Conservation (phyloP, 2,113 vertebrate species). For the Sclerurus mexicanus region DNA sequence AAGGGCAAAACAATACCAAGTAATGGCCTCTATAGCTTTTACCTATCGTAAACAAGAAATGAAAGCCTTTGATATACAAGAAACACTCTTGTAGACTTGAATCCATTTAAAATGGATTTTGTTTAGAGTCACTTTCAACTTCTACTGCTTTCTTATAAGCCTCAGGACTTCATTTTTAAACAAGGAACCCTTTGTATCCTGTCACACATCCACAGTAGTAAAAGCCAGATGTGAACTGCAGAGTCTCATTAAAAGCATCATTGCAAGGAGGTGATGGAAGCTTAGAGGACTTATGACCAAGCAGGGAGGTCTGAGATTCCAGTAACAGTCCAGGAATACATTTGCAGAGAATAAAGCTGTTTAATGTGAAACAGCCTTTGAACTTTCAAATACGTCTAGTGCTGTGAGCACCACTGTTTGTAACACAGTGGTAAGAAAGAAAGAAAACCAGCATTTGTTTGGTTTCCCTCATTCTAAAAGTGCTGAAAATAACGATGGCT, state of each 20-base stretch:
- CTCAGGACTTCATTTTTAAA: slow-evolving; percentile 68
- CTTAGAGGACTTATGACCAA: slow-evolving; percentile 58
- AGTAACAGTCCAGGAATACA: slow-evolving; percentile 1
- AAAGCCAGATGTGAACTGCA: slow-evolving; percentile 69
- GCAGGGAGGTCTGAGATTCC: slow-evolving; percentile 62
- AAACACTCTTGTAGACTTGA: slow-evolving; percentile 24
- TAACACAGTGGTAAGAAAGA: neutral
- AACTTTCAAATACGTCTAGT: neutral
- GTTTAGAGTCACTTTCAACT: slow-evolving; percentile 69
- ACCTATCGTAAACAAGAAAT: slow-evolving; percentile 18
- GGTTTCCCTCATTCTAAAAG: neutral
- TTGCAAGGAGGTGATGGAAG: slow-evolving; percentile 64
- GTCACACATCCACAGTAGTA: slow-evolving; percentile 53
- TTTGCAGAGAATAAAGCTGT: neutral
- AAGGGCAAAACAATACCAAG: neutral
- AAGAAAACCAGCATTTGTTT: neutral
- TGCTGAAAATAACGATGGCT: neutral
- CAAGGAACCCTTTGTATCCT: slow-evolving; percentile 66
- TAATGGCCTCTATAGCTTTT: neutral
- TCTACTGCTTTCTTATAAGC: slow-evolving; percentile 35
- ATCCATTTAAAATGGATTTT: slow-evolving; percentile 70
- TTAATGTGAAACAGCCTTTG: slow-evolving; percentile 2
- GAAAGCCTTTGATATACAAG: slow-evolving; percentile 53
- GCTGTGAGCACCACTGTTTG: neutral
- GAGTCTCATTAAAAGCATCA: slow-evolving; percentile 61